These are phyloP conservation scores for Epistrophella euchroma DNA, from an alignment of 2,888 invertebrate genomes.

Conservation along the genomic window DNA sequence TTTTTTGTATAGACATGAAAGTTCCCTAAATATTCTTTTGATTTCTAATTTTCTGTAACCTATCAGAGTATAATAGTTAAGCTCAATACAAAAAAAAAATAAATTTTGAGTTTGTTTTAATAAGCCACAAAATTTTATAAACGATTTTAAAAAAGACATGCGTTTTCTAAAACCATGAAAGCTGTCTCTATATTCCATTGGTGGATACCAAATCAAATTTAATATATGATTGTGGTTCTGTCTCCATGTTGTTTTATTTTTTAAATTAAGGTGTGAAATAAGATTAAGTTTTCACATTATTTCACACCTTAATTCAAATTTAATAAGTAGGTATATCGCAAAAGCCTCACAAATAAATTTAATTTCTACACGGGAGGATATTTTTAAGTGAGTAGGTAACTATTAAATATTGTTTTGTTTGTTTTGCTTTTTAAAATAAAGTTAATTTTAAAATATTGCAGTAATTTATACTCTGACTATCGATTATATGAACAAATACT, in stretches of 20 bases:
- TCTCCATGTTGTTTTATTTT: too few relatives aligned
- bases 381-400: background rate
- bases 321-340: background rate
- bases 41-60: background rate
- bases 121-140: too few relatives aligned
- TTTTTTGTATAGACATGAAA: background rate
- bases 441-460: conserved; percentile 33
- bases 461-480: conserved; percentile 34
- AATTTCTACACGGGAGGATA: background rate
- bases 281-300: too few relatives aligned
- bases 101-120: too few relatives aligned
- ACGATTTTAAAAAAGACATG: too few relatives aligned
- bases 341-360: background rate
- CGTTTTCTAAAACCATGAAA: too few relatives aligned
- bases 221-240: too few relatives aligned
- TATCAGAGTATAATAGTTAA: too few relatives aligned
- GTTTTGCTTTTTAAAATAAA: conserved; percentile 17
- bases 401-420: conserved; percentile 15
- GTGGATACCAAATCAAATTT: too few relatives aligned
- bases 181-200: too few relatives aligned
- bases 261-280: too few relatives aligned
- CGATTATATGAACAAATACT: conserved; percentile 44
- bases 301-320: background rate
- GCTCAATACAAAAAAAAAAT: too few relatives aligned
- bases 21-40: background rate